Base-by-base conservation (phyloP, 2,888 invertebrate genomes). In the Cotesia congregata region DNA sequence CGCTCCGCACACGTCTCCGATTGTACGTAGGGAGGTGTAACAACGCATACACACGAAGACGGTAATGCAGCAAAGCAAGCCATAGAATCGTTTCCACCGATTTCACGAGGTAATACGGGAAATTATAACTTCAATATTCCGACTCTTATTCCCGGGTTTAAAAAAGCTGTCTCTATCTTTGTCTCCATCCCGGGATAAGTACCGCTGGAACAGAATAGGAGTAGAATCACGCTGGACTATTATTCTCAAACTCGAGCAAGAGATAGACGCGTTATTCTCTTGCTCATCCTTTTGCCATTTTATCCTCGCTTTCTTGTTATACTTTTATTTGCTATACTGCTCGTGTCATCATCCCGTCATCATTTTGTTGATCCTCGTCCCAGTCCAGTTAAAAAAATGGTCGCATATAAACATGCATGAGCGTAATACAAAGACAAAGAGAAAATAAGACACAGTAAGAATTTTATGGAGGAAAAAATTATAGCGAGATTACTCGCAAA, bases 101-200 rank as follows among this genome's bases (percentile, higher is more conserved):
- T 79, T 81, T 80, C 72, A 77, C 75, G 76, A 76, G 74, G 79
- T 80, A 79, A 82, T 80, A 78, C 79, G 77, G 41, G 65, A 80
- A 82, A 79, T 82, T 81, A 82, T 81, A 80, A 81, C 80, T 80
- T 77, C 80, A 79, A 82, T 82, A 78, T 79, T 78, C 15, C 68
- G 12, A 50, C 12, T 70, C 39, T 0, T 41, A 65, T 65, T 50
- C 62, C n/a, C 38, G 6, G 7, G 9, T 17, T 20, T 30, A 30
- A 62, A 15, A 62, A 15, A 72, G 39, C 5, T 60, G 15, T 41
- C 40, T 68, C 12, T 68, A 0, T n/a, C 40, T 41, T 17, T 41
- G 50, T 50, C 50, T 50, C 12, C 12, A 12, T 50, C 12, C 12
- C 50, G 7, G 50, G 50, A 50, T 50, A 50, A 50, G 50, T 50